Base-by-base conservation (phyloP, 35 echinoderm and acorn worm species). In the Anneissia japonica region DNA sequence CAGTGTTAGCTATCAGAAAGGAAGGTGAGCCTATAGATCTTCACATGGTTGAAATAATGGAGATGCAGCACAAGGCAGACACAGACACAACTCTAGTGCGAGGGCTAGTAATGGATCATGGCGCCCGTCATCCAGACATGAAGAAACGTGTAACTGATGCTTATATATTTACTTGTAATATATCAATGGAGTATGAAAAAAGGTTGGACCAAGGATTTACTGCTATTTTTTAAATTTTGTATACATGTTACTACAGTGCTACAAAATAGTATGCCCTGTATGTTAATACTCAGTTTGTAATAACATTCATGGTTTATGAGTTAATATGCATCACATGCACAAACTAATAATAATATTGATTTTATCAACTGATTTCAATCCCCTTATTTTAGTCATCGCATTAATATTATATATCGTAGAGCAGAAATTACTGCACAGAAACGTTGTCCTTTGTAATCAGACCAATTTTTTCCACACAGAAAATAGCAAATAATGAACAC, bases 11-110 rank as follows among this genome's bases (percentile, higher is more conserved):
- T 19, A 99, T 99, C 75, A 82, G 83, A 17, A 91, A 99, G 34
- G 73, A 56, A 11, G 75, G 86, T 33, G 96, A 99, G 38, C 64
- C 85, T 37, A 99, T 99, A 21, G 96, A 99, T 35, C 87, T 99
- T 0, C 96, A 97, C 84, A 99, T 99, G 96, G 96, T 99, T 0
- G 96, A 99, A 79, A 99, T 99, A 31, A 94, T 99, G 96, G 88
- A 99, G 72, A 99, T 99, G 96, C 89, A 91, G 39, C 96, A 94
- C 77, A 86, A 89, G 30, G 86, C 85, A 21, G 96, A 99, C 73
- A 93, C 77, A 26, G 92, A 99, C 75, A 94, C 96, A 31, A 87
- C 79, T 79, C 92, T 99, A 74, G 87, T 99, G 0, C 74, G 90
- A 75, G 96, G 96, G 6, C 40, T 99, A 80, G 96, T 99, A 35